A percentile compares a stretch with the other conserved stretches of the same genome.
Conservation (phyloP, 2,888 invertebrate genomes). For the Octonoba sinensis region DNA sequence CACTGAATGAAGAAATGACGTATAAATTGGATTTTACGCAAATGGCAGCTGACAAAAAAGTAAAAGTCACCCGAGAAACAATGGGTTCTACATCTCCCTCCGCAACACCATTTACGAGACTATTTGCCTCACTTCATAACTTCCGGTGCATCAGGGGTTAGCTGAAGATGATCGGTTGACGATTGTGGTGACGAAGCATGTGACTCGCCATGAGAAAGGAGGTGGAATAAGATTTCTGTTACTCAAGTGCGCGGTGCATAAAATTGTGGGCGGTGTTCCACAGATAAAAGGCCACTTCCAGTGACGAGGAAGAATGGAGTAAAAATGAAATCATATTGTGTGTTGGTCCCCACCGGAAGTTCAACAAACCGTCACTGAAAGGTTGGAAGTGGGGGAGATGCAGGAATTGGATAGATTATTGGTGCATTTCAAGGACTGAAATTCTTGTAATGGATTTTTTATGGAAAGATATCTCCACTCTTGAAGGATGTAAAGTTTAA, state of each 20-base stretch:
- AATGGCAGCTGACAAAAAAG: neutral
- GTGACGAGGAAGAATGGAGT: slow-evolving; percentile 33
- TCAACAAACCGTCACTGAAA: slow-evolving; percentile 23
- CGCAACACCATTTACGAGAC: slow-evolving; percentile 16
- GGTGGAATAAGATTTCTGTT: slow-evolving; percentile 14
- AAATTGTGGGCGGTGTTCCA: slow-evolving; percentile 25
- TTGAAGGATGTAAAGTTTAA: too few relatives aligned
- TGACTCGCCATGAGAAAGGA: neutral
- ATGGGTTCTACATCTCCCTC: slow-evolving; percentile 10
- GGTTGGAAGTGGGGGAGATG: too few relatives aligned
- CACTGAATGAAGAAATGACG: neutral
- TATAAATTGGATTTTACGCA: neutral
- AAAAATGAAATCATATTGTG: slow-evolving; percentile 53
- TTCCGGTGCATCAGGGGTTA: slow-evolving; percentile 16
- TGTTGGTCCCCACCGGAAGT: slow-evolving; percentile 31
- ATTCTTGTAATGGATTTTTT: too few relatives aligned
- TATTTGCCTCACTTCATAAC: slow-evolving; percentile 9
- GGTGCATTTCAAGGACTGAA: too few relatives aligned
- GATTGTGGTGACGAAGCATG: slow-evolving; percentile 25
- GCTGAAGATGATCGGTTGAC: neutral
- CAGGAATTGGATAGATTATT: too few relatives aligned
- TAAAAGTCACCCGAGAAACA: slow-evolving; percentile 25
- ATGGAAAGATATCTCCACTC: too few relatives aligned
- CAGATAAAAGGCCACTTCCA: slow-evolving; percentile 42
- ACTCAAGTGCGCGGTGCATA: neutral